Evolutionary conservation across 1,140 invertebrate genomes (phyloP), one percentile per base, ranked within the genome.

Genomic region (Brachionus paranguensis): DNA sequence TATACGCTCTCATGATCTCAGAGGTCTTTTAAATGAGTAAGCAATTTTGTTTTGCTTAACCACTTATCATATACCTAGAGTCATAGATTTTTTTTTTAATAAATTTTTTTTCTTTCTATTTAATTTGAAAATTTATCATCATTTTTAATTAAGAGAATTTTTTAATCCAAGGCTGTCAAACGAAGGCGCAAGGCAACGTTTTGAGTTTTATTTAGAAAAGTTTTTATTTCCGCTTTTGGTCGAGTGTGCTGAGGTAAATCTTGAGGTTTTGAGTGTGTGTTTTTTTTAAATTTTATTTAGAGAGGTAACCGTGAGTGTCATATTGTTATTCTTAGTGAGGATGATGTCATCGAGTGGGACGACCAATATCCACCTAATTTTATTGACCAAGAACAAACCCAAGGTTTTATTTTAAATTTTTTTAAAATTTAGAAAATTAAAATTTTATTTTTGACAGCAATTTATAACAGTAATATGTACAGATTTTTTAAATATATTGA

Each of bases 401-500:
- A 98, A 91, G 98, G 94, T 85, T 2, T 41, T 41, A 17, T 43
- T 85, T 53, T 5, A 29, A 8, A 33, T 4, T 4, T 33, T 33
- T 33, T 33, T 33, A 33, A 33, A 33, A 33, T 24, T 24, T 24
- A 24, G 1, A 84, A 72, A 43, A 47, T 43, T 33, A 11, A 78
- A 43, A n/a, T 33, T 68, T 83, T 41, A 41, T 72, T 37, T 55
- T n/a, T 72, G 88, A 86, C 53, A 88, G 89, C 90, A 83, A 90
- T 96, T 8, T 93, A 94, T 87, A 95, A 94, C 87, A 96, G 94
- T 78, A 93, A 95, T 12, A 93, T 98, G 92, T 97, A 97, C 85
- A 92, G 96, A 85, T 99, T 99, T 90, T 99, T 99, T 91, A 98
- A 99, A 88, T 99, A 99, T 88, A 98, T 99, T 85, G 98, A 99